Base-by-base conservation (phyloP, 1,140 invertebrate species). In the Stegodyphus mimosarum region DNA sequence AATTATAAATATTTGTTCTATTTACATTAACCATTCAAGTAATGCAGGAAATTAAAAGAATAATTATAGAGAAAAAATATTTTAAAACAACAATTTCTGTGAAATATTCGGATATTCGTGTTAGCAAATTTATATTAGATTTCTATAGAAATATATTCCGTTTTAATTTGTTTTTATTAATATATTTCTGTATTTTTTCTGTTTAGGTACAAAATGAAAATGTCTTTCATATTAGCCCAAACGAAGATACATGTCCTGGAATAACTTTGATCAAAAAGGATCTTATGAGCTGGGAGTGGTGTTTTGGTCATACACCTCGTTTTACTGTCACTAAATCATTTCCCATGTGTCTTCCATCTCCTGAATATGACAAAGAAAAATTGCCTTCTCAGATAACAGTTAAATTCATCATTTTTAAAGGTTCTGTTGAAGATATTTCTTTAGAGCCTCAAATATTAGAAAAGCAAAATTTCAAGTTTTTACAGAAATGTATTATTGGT, bases 251-350 rank as follows among this genome's bases (percentile, higher is more conserved):
- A 93, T 98, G 96, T 90, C 95, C 95, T 90, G 96, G 95, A 88
- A 92, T 97, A 11, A 88, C 92, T 49, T 89, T 92, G 78, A 92
- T 95, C 81, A 92, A 92, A 66, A 89, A 92, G 66, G 93, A 94
- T 84, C 93, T 97, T 49, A 89, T 91, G 85, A 94, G 93, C 15
- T 98, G 96, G 96, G 93, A 96, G 72, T 98, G 96, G 96, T 93
- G 93, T 75, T 97, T 93, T 90, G 97, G 95, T n/a, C 94, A 93
- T 89, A 96, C 96, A 1, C 97, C 97, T 1, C 93, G 93, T 88
- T 98, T 98, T 90, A 93, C 50, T 15, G 50, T 87, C 15, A 71
- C 83, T 7, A 60, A 66, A 33, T 72, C 64, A n/a, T 84, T 84
- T 55, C 64, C 60, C 18, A n/a, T 76, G 51, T 83, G 51, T 74